Base-by-base conservation (phyloP, 2,113 vertebrate species). In the Corythoichthys haematopterus region DNA sequence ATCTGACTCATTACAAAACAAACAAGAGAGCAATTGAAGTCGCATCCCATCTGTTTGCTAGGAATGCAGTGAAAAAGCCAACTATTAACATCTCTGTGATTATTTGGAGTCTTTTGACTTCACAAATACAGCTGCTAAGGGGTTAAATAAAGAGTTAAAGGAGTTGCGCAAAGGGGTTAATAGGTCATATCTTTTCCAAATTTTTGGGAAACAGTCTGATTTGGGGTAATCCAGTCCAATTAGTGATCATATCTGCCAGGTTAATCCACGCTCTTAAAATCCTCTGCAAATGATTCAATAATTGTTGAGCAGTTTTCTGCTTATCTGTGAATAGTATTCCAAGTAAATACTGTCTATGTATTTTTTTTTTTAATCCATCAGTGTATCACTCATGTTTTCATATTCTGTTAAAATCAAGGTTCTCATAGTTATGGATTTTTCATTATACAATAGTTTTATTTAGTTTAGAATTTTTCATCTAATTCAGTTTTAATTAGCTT, bases 121-220 rank as follows among this genome's bases (percentile, higher is more conserved):
- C 46, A 64, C 85, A 87, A 88, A 88, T 71, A 88, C 82, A 89
- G 80, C 82, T 79, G 72, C 37, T 64, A 65, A 28, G 13, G 35
- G 40, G 62, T 16, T 46, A 71, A 75, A 81, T 63, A 77, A 62
- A 69, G 48, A 66, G 35, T 59, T 6, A 33, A 10, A 61, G 65
- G 28, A 64, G 52, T 50, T 37, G 65, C 52, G n/a, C 35, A 15
- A 5, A 53, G 12, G 15, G 36, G 2, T 47, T 46, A 8, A 55
- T 3, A 5, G 20, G 33, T 16, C 33, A 15, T 4, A 50, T 43
- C 40, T 43, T 43, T 43, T 7, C 10, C 47, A 15, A 4, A 50
- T 50, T 50, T 50, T 15, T 15, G 47, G 47, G 3, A 13, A 13
- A 50, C 47, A 50, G 52, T 3, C 28, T 33, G 52, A 57, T 57